phyloP scores from a whole-genome alignment of 1,140 invertebrate genomes.

The Leptinotarsa lineolata region DNA sequence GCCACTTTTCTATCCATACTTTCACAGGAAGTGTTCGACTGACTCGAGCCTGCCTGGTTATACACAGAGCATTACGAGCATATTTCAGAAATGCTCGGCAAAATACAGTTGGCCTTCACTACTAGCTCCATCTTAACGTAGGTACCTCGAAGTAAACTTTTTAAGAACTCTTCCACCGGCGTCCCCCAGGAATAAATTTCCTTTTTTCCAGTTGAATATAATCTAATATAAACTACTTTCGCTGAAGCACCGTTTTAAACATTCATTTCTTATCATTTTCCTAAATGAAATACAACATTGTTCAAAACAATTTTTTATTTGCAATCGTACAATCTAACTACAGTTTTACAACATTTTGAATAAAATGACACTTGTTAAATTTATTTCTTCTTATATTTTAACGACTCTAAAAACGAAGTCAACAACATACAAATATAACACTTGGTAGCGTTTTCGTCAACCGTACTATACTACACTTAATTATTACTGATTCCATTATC shows the following conservation, averaged over 20 bases:
- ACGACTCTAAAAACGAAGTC: conserved; percentile 2
- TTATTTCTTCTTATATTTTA: conserved; percentile 14
- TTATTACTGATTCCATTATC: not conserved
- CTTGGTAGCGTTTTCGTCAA: conserved; percentile 32
- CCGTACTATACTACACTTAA: not conserved
- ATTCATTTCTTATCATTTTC: conserved; percentile 11
- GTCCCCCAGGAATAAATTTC: no score
- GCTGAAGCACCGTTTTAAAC: not conserved
- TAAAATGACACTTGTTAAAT: conserved; percentile 16
- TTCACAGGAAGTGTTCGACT: no score
- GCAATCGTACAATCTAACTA: conserved; percentile 48
- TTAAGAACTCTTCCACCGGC: no score
- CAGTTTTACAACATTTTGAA: conserved; percentile 40
- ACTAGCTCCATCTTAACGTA: no score
- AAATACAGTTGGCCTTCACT: no score
- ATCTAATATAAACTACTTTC: no score
- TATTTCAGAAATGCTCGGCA: no score
- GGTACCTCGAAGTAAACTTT: no score
- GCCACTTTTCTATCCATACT: no score
- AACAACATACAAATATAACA: conserved; percentile 36
- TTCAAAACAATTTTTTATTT: conserved; percentile 43
- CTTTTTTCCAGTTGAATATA: no score
- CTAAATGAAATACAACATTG: not conserved
- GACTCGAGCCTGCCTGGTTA: no score
- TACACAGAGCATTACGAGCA: no score